Evolutionary conservation across 2,113 vertebrate genomes (phyloP).

Genomic region (Psephotus haematonotus): DNA sequence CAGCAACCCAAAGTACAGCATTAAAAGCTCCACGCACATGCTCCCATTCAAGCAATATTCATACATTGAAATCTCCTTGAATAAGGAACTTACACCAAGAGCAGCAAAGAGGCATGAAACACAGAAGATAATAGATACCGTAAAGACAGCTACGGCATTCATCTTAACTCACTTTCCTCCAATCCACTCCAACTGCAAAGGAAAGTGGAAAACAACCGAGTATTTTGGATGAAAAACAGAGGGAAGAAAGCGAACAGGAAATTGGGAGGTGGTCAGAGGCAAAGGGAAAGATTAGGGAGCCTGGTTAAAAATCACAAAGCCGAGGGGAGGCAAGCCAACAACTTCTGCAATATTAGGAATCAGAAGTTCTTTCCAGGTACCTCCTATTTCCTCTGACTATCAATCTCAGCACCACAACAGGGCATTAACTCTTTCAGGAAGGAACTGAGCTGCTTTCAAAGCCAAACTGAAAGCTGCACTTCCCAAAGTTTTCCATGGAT

Average conservation of each 20-base stretch:
- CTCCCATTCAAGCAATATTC: not conserved
- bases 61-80: not conserved
- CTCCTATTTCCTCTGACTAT: conserved; percentile 58
- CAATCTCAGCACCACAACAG: not conserved
- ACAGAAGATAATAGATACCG: conserved; percentile 39
- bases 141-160: conserved; percentile 42
- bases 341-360: not conserved
- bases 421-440: conserved; percentile 40
- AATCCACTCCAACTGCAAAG: not conserved
- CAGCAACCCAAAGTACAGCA: not conserved
- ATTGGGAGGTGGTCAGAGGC: conserved; percentile 18
- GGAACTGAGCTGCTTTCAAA: not conserved
- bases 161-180: not conserved
- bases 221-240: not conserved
- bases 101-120: conserved; percentile 53
- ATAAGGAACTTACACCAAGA: conserved; percentile 30
- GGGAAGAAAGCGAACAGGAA: conserved; percentile 27
- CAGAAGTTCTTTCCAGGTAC: conserved; percentile 42
- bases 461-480: not conserved
- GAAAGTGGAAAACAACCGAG: not conserved
- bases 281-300: conserved; percentile 20
- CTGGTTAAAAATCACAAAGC: conserved; percentile 29
- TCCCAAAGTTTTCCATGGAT: not conserved
- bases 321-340: not conserved
- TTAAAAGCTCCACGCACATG: fast-evolving